Percentiles rank a stretch among this genome's conserved stretches.
Conservation (phyloP, 2,888 invertebrate genomes). For the Eudasyphora cyanicolor region DNA sequence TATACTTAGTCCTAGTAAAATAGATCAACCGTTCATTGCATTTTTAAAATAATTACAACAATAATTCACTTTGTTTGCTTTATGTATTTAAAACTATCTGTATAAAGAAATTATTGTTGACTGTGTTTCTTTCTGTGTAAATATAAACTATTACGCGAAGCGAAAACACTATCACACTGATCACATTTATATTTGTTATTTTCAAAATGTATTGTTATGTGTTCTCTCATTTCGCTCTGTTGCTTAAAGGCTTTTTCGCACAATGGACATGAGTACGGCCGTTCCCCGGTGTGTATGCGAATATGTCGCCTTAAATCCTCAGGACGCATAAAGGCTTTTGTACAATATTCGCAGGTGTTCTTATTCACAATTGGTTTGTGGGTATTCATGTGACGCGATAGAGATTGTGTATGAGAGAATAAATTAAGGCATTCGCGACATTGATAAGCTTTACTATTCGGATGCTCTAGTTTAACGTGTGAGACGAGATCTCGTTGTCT, state of each 20-base stretch:
- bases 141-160: conserved; percentile 62
- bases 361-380: conserved; percentile 48
- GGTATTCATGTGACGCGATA: conserved; percentile 66
- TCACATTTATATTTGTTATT: conserved; percentile 49
- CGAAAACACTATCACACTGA: conserved; percentile 48
- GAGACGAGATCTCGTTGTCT: conserved; percentile 57
- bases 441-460: conserved; percentile 63
- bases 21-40: no score
- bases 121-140: conserved; percentile 58
- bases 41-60: no score
- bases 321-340: conserved; percentile 58
- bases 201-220: conserved; percentile 51
- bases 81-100: no score
- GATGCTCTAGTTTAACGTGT: conserved; percentile 61
- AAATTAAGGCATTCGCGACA: conserved; percentile 58
- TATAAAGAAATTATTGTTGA: no score
- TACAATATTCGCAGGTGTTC: conserved; percentile 53
- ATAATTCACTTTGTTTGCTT: no score
- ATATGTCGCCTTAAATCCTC: conserved; percentile 64
- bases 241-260: conserved; percentile 62
- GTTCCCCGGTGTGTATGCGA: conserved; percentile 63
- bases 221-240: conserved; percentile 54
- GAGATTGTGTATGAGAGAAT: conserved; percentile 65
- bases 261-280: conserved; percentile 58
- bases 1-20: no score